Base-by-base conservation (phyloP, 1,140 invertebrate genomes). In the Anastrepha obliqua region DNA sequence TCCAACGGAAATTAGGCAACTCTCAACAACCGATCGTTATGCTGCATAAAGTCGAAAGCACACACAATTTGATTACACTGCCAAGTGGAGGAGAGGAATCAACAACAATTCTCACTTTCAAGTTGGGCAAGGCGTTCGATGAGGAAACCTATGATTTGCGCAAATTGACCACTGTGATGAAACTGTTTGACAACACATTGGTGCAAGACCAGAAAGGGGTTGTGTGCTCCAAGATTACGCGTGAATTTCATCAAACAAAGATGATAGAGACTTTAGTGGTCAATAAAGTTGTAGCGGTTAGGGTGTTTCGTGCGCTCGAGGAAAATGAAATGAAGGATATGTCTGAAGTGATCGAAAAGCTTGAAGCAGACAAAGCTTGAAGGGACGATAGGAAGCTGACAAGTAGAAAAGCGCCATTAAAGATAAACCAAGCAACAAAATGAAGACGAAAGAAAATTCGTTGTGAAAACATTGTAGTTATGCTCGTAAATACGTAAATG, bases 31-130 rank as follows among this genome's bases (percentile, higher is more conserved):
- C 74, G 17, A 58, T 55, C 5, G 44, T 81, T 81, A 8, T 55
- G 74, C 74, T 81, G 9, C 74, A 81, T 11, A 51, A 81, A 55
- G n/a, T 81, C 47, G 74, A 55, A 81, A 81, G 74, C n/a, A 81
- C 74, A 6, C 74, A 55, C 15, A 81, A 81, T 55, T 81, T 81
- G n/a, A 51, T 81, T 51, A 81, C 74, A 11, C 2, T 81, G 47
- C 13, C 15, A 55, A 55, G 11, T 55, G 51, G 6, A 11, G 74
- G 55, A 47, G 15, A 51, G 3, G 5, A 81, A 9, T 47, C 74
- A 20, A 51, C 74, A 20, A 51, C 74, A 6, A n/a, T 81, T 7
- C 47, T 81, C 17, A 81, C 74, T 39, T 81, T 81, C 74, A 81
- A 81, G n/a, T 81, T 55, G 74, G 74, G 47, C 47, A 81, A 81